A percentile compares a stretch with the other conserved stretches of the same genome.
These are phyloP conservation scores for Eospalax fontanierii DNA, from an alignment of 2,797 vertebrate species.

Conservation along the genomic window DNA sequence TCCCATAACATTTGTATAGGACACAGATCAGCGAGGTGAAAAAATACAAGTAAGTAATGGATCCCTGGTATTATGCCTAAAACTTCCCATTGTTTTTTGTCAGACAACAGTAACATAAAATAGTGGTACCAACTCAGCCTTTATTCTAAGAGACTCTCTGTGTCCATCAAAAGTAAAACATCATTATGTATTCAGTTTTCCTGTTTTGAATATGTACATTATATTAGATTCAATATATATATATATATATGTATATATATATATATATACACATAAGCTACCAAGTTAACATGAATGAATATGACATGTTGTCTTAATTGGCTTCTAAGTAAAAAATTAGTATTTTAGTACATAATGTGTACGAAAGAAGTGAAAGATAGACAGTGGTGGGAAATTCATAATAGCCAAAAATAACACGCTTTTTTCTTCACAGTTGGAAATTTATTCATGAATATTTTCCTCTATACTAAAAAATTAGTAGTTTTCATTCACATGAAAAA, in stretches of 20 bases:
- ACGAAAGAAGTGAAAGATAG: conserved; percentile 11
- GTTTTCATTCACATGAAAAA: conserved; percentile 1
- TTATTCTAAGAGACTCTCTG: conserved; percentile 12
- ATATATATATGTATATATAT: not conserved
- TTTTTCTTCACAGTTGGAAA: conserved; percentile 61
- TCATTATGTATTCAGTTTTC: not conserved
- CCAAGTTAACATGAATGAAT: conserved; percentile 35
- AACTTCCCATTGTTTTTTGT: not conserved
- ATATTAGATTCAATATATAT: conserved; percentile 46
- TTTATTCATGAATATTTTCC: not conserved
- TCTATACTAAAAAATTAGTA: conserved; percentile 7
- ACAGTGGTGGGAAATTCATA: conserved; percentile 31
- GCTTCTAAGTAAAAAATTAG: conserved; percentile 52
- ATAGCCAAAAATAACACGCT: conserved; percentile 29
- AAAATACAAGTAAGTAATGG: not conserved
- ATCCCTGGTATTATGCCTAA: conserved; percentile 41
- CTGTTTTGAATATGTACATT: conserved; percentile 19
- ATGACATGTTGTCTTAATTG: conserved; percentile 43
- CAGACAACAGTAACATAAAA: not conserved
- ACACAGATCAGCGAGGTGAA: not conserved
- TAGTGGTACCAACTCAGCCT: not conserved
- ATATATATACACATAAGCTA: not conserved
- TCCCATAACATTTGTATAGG: not conserved
- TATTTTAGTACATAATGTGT: conserved; percentile 5
- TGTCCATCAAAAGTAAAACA: conserved; percentile 31